These are phyloP conservation scores for Conops quadrifasciatus DNA, from an alignment of 2,888 invertebrate species.

Conservation along the genomic window DNA sequence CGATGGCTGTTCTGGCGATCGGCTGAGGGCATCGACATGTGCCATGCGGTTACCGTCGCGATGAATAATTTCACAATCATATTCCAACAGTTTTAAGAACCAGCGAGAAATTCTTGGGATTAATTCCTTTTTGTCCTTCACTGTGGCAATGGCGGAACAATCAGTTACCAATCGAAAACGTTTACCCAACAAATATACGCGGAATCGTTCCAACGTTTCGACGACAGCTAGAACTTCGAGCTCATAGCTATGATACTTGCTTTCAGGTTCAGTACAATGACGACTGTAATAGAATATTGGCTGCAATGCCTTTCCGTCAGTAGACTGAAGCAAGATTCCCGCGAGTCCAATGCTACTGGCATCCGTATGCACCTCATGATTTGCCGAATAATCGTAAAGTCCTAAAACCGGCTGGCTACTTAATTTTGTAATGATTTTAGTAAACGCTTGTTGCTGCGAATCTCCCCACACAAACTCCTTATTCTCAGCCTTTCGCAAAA, in stretches of 20 bases:
- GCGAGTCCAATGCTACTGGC: constrained; percentile 43
- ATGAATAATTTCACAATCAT: constrained; percentile 37
- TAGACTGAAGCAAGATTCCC: constrained; percentile 40
- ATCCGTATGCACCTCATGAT: constrained; percentile 42
- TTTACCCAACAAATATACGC: constrained; percentile 44
- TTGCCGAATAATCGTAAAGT: constrained; percentile 34
- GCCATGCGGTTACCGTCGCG: constrained; percentile 34
- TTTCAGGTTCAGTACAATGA: constrained; percentile 33
- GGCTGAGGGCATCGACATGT: constrained; percentile 37
- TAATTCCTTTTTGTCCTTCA: constrained; percentile 49
- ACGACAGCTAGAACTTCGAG: constrained; percentile 42
- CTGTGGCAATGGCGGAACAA: constrained; percentile 35
- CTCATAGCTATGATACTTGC: constrained; percentile 41
- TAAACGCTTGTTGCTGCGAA: constrained; percentile 32
- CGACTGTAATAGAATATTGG: constrained; percentile 42
- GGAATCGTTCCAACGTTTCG: constrained; percentile 41
- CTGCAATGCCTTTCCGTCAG: constrained; percentile 35
- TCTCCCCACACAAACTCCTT: constrained; percentile 18
- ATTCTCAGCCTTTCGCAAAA: constrained; percentile 31
- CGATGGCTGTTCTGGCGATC: constrained; percentile 28
- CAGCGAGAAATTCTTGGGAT: constrained; percentile 44
- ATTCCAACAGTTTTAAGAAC: constrained; percentile 45
- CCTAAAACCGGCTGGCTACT: constrained; percentile 37
- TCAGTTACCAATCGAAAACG: constrained; percentile 37
- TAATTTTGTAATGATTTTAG: constrained; percentile 27